Conservation (phyloP, 2,113 vertebrate species). For the Elephas maximus region DNA sequence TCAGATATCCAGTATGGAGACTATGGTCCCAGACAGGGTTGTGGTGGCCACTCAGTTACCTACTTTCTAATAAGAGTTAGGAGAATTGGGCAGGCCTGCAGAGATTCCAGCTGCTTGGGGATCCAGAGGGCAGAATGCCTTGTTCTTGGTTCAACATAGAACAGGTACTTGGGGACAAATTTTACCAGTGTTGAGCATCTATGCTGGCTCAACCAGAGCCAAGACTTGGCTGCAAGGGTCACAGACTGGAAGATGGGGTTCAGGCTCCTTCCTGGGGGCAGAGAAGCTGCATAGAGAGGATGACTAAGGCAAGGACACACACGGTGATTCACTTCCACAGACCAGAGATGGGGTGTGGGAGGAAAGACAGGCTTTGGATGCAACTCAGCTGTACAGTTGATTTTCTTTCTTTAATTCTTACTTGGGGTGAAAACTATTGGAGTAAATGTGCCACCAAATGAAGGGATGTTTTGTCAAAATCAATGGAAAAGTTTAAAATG, state of each 20-base stretch:
- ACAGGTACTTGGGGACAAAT: not conserved
- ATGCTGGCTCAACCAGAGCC: not conserved
- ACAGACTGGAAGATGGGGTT: not conserved
- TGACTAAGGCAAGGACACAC: not conserved
- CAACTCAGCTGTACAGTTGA: not conserved
- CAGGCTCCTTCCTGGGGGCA: not conserved
- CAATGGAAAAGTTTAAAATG: not conserved
- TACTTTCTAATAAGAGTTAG: not conserved
- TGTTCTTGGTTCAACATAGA: not conserved
- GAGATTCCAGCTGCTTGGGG: not conserved
- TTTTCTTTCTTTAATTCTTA: not conserved
- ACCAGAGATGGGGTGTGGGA: not conserved
- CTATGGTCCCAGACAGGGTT: not conserved
- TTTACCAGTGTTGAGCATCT: fast-evolving
- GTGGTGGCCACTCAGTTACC: not conserved
- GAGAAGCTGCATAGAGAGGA: not conserved
- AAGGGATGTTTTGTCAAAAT: not conserved
- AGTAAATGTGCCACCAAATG: not conserved
- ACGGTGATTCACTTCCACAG: not conserved
- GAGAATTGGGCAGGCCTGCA: not conserved
- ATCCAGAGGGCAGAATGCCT: not conserved
- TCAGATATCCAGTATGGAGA: not conserved
- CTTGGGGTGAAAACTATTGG: not conserved
- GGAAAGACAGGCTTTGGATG: slow-evolving; percentile 37
- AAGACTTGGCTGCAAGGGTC: not conserved